Evolutionary conservation across 2,888 invertebrate species (phyloP).

Genomic region (Drosophila percnosoma): DNA sequence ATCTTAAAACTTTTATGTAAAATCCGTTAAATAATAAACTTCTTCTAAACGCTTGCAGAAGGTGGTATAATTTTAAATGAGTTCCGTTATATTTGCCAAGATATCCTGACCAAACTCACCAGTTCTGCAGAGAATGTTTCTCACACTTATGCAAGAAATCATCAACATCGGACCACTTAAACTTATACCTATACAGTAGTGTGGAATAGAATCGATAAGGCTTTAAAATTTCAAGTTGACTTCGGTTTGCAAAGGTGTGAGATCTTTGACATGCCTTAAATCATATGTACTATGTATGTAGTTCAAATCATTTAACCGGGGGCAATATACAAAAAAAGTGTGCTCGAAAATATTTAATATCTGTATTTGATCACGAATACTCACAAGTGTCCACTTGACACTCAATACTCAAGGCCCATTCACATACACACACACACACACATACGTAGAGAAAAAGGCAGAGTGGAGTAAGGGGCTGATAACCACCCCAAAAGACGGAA

Average conservation of each 20-base stretch:
- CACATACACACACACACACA: neutral
- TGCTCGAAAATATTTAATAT: neutral
- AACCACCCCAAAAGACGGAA: constrained; percentile 40
- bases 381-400: constrained; percentile 49
- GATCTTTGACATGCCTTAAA: neutral
- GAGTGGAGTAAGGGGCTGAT: constrained; percentile 5
- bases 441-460: constrained; percentile 4
- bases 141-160: neutral
- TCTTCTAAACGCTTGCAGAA: neutral
- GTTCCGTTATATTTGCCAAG: neutral
- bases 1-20: neutral
- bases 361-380: constrained; percentile 16
- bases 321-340: neutral
- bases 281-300: neutral
- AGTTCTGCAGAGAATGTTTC: neutral
- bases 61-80: neutral
- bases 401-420: constrained; percentile 40
- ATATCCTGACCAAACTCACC: neutral
- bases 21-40: neutral
- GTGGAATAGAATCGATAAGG: neutral
- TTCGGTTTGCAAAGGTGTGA: neutral
- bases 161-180: neutral
- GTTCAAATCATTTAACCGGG: neutral
- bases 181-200: neutral
- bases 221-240: neutral